These are phyloP conservation scores for Cetonia aurata DNA, from an alignment of 2,888 invertebrate species.

Conservation along the genomic window DNA sequence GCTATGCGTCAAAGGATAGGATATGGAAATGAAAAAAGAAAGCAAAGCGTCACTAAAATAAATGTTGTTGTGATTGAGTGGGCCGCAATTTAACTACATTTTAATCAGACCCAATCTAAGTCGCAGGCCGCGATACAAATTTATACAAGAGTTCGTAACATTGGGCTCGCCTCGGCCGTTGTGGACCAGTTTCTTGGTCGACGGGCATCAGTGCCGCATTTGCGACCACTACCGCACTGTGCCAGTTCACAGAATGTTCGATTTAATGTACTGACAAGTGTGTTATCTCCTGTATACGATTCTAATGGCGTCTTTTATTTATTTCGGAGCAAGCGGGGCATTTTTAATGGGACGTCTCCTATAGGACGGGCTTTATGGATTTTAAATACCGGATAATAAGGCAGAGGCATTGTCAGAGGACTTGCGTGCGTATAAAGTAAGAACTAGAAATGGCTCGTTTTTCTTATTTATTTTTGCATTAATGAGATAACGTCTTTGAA, in stretches of 20 bases:
- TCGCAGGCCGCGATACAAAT: constrained; percentile 66
- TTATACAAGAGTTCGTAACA: constrained; percentile 66
- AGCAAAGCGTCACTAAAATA: constrained; percentile 51
- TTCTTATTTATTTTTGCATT: too few species aligned
- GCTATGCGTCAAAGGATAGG: constrained; percentile 1
- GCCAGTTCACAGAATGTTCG: constrained; percentile 62
- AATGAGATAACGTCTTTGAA: too few species aligned
- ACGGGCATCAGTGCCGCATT: not conserved
- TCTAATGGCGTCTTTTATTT: constrained; percentile 67
- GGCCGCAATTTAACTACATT: constrained; percentile 66
- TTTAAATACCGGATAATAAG: constrained; percentile 60
- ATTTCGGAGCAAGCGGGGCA: constrained; percentile 63
- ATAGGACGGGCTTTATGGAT: constrained; percentile 59
- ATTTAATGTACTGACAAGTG: constrained; percentile 67
- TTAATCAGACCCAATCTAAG: constrained; percentile 66
- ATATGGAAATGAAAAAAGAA: constrained; percentile 20
- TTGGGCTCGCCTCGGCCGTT: constrained; percentile 63
- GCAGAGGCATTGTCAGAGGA: constrained; percentile 14
- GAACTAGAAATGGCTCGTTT: too few species aligned
- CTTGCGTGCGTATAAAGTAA: too few species aligned
- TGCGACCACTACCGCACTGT: constrained; percentile 51
- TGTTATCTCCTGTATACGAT: constrained; percentile 66
- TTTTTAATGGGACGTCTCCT: constrained; percentile 60
- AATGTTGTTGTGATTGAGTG: constrained; percentile 60
- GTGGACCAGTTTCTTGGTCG: constrained; percentile 52